Percentiles rank a stretch among this genome's conserved stretches.
Conservation (phyloP, 2,113 vertebrate genomes). For the Etia nguti region DNA sequence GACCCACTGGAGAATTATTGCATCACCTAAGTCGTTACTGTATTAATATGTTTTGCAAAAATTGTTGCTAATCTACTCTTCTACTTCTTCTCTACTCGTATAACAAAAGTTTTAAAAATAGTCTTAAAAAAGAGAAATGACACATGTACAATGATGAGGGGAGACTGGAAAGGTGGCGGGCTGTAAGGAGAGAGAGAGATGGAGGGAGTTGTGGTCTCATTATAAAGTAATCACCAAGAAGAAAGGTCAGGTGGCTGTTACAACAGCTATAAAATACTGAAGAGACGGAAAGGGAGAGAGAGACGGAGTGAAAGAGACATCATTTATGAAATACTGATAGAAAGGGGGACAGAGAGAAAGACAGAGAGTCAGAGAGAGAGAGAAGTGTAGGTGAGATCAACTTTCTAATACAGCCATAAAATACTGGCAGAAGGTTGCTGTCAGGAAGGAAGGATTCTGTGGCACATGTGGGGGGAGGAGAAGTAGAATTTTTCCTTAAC, state of each 20-base stretch:
- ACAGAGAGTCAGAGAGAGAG: neutral
- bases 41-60: neutral
- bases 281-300: neutral
- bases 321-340: neutral
- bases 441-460: neutral
- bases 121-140: conserved; percentile 10
- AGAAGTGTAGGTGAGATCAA: conserved; percentile 12
- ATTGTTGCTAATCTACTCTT: neutral
- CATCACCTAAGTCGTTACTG: neutral
- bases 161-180: neutral
- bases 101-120: neutral
- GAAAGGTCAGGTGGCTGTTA: conserved; percentile 64
- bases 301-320: neutral
- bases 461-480: neutral
- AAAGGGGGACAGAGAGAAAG: neutral
- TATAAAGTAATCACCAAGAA: conserved; percentile 61
- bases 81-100: neutral
- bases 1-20: neutral
- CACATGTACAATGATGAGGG: neutral
- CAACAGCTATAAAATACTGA: conserved; percentile 55
- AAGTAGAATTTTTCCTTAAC: neutral
- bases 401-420: conserved; percentile 29
- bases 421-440: conserved; percentile 22
- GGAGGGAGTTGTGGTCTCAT: conserved; percentile 53
- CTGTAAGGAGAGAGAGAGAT: neutral